Evolutionary conservation across 1,140 invertebrate genomes (phyloP).

Genomic region (Heterodera carotae): DNA sequence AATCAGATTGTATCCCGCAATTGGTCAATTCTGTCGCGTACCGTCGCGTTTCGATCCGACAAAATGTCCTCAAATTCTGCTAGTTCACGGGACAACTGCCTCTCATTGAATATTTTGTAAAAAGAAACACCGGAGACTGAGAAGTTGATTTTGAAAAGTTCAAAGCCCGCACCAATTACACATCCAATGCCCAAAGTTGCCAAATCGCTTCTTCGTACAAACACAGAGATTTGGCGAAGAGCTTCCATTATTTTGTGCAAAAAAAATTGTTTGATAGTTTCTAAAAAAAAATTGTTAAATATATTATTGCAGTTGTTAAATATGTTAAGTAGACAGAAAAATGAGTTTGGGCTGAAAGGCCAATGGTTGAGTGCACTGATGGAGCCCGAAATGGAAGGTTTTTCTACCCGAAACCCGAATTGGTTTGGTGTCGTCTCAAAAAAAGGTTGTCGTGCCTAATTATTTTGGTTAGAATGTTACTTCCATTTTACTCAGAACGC

Average conservation of each 20-base stretch:
- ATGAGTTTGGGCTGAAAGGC: too few relatives aligned
- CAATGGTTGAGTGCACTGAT: too few relatives aligned
- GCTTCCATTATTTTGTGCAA: not conserved
- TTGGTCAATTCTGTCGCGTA: not conserved
- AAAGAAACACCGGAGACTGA: slow-evolving; percentile 54
- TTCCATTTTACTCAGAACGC: too few relatives aligned
- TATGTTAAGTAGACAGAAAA: too few relatives aligned
- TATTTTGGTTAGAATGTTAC: too few relatives aligned
- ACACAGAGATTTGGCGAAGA: not conserved
- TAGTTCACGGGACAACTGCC: slow-evolving; percentile 55
- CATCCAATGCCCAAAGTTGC: slow-evolving; percentile 47
- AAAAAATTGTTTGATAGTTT: too few relatives aligned
- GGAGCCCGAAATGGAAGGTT: too few relatives aligned
- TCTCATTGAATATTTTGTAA: slow-evolving; percentile 58
- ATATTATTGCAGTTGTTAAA: too few relatives aligned
- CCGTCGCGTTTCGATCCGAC: not conserved
- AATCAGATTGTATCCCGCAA: not conserved
- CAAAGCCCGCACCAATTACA: slow-evolving; percentile 55
- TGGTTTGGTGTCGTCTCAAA: too few relatives aligned
- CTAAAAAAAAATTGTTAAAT: too few relatives aligned
- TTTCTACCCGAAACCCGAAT: too few relatives aligned
- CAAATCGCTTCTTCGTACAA: slow-evolving; percentile 29
- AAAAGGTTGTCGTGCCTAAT: too few relatives aligned
- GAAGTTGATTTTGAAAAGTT: slow-evolving; percentile 65
- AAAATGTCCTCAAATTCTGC: slow-evolving; percentile 48